Evolutionary conservation across 2,113 vertebrate species (phyloP).

Genomic region (Callaeas wilsoni): DNA sequence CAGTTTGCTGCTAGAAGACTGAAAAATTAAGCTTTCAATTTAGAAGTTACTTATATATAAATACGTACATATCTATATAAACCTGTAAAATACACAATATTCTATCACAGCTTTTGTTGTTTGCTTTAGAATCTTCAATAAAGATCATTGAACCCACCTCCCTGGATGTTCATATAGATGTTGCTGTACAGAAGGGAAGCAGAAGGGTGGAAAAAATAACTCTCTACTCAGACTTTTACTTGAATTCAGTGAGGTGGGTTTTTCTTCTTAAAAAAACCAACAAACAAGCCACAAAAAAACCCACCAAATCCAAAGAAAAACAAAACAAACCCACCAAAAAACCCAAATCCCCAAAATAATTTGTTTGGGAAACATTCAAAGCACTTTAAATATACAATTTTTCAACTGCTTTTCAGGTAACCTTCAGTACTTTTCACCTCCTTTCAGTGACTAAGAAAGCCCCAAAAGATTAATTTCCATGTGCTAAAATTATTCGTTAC

Average conservation of each 20-base stretch:
- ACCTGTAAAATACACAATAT: background rate
- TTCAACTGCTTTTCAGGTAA: background rate
- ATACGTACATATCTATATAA: background rate
- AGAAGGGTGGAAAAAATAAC: background rate
- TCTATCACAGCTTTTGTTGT: background rate
- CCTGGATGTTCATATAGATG: background rate
- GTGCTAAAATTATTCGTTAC: background rate
- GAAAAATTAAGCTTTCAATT: background rate
- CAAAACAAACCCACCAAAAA: background rate
- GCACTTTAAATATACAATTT: background rate
- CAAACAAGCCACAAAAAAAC: background rate
- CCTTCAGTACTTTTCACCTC: background rate
- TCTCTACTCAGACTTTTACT: background rate
- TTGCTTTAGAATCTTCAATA: background rate
- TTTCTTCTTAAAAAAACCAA: background rate
- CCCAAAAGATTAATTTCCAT: background rate
- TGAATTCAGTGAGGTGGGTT: background rate
- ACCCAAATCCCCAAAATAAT: background rate
- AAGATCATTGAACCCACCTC: background rate
- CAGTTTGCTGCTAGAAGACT: background rate
- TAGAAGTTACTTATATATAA: background rate
- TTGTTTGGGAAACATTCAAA: background rate
- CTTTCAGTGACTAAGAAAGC: background rate
- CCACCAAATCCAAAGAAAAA: background rate
- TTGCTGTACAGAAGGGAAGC: background rate